Base-by-base conservation (phyloP, 1,140 invertebrate species). In the Macrosteles quadrilineatus region DNA sequence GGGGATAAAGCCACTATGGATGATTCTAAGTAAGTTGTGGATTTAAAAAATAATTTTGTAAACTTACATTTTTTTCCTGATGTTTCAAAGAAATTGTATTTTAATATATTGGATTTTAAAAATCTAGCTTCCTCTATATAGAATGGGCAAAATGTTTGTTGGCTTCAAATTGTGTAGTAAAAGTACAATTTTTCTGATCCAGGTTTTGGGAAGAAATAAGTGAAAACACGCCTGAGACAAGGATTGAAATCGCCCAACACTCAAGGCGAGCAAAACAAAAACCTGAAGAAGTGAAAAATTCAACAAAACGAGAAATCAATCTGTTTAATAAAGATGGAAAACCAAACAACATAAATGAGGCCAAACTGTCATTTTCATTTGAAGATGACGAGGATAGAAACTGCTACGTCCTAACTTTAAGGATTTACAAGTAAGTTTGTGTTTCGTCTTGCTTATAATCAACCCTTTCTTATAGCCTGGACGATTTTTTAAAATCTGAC, bases 261-360 rank as follows among this genome's bases (percentile, higher is more conserved):
- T 79, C 75, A 78, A 70, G 78, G 84, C 80, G 81, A 84, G 76
- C 85, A 75, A 80, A 83, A 81, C 71, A 81, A 76, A 78, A 80
- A 80, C 78, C 83, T 76, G 82, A 85, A 73, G 75, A 83, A 11
- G 76, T 80, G 12, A 71, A 73, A 31, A 82, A 81, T 47, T 73
- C 80, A 32, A 70, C 68, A 73, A 68, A 85, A 86, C 77, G 78
- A 19, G 70, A 77, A 31, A 78, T 84, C 29, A 87, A 83, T 74
- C 76, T 95, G 9, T 92, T 93, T 77, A 85, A 82, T 43, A 79
- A 87, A 2, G 88, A 93, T 73, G 95, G 95, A 17, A 83, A 86
- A 75, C 89, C 94, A 0, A 88, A 91, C 55, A 97, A 97, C 79
- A 81, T 96, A 0, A 98, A 98, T 82, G 89, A 95, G 81, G 82